Percentiles rank a stretch among this genome's conserved stretches.
These are phyloP conservation scores for Halcyon senegalensis DNA, from an alignment of 2,113 vertebrate species.

Conservation along the genomic window DNA sequence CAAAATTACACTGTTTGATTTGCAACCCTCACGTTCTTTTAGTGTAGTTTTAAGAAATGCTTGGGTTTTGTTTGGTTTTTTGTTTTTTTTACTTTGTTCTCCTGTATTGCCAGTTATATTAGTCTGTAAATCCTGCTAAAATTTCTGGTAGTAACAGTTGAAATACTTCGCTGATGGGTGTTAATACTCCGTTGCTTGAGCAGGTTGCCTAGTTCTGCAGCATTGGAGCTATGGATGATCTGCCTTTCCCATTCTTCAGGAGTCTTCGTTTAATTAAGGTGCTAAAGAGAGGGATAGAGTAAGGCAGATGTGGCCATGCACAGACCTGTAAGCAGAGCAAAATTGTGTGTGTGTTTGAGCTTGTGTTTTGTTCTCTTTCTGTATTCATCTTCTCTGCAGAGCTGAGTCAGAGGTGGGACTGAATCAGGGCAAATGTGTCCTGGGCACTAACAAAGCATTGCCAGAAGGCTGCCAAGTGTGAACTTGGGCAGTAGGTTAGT, in stretches of 20 bases:
- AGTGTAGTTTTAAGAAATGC: neutral
- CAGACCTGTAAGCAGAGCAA: neutral
- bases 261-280: neutral
- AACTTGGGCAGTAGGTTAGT: too few relatives aligned
- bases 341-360: neutral
- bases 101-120: neutral
- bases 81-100: neutral
- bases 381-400: neutral
- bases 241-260: neutral
- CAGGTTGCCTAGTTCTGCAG: neutral
- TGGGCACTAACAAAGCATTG: neutral
- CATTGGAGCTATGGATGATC: neutral
- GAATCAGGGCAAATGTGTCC: neutral
- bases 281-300: neutral
- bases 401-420: neutral
- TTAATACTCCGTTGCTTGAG: neutral
- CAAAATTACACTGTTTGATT: neutral
- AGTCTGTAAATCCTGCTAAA: neutral
- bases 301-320: neutral
- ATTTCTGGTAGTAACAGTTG: neutral
- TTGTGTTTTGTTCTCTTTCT: neutral
- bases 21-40: neutral
- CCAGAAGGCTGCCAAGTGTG: neutral
- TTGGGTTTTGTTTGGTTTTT: too few relatives aligned
- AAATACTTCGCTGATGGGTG: neutral